Base-by-base conservation (phyloP, 1,140 invertebrate species). In the Liolophura sinensis region DNA sequence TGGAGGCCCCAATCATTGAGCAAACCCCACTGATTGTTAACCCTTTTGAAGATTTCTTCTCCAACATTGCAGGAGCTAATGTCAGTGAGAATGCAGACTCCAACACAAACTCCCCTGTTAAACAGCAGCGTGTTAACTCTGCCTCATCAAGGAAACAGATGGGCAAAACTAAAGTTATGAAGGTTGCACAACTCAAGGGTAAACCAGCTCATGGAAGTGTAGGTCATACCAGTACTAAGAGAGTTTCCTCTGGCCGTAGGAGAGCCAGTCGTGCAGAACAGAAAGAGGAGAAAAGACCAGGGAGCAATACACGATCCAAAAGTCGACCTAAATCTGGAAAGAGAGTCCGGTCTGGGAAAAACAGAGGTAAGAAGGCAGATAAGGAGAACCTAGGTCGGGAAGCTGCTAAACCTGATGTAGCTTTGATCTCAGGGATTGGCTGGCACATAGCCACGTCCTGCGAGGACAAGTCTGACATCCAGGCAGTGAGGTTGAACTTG, bases 381-480 rank as follows among this genome's bases (percentile, higher is more conserved):
- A 40, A 9, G 31, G 31, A 40, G 3, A 40, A 40, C 9, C 31
- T 40, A 9, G 31, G 31, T 40, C 31, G 59, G 20, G 47, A 27
- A 47, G 31, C 31, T 1, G 59, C 31, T n/a, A 18, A 24, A 40
- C 24, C 74, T 4, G 72, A 78, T 65, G 67, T 75, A 15, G 78
- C 77, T 20, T 56, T 79, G n/a, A 78, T 82, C 22, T 75, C 77
- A 47, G 79, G 79, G 14, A 78, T 81, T 62, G 81, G 78, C 12
- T 81, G 79, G 81, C 81, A 82, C 57, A 60, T 82, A 22, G 76
- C 76, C n/a, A 73, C 81, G 16, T 61, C 69, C 5, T 78, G 76
- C 67, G 62, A 72, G 22, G 78, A 81, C 40, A 74, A 73, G 31
- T 75, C 75, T 15, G 75, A 81, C 64, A 73, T 79, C 12, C 51